Base-by-base conservation (phyloP, 1,140 invertebrate genomes). In the Calliopsis andreniformis region DNA sequence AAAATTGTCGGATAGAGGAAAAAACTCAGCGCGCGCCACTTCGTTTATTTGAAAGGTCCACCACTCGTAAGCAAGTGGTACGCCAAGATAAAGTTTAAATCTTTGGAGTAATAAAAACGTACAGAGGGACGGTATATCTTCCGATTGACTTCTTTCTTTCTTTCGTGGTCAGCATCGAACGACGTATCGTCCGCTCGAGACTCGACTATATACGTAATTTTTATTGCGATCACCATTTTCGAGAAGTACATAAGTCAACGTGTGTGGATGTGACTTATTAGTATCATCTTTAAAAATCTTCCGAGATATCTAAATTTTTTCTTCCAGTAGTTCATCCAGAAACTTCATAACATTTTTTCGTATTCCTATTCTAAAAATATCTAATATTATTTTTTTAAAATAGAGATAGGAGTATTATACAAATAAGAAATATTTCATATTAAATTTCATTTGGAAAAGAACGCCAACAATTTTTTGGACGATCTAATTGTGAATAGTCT, bases 1-100 rank as follows among this genome's bases (percentile, higher is more conserved):
- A 72, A 78, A 72, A 78, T 45, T 39, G 39, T 39, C 28, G 45
- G 45, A 72, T 72, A 63, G 58, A 59, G 47, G 73, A 79, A 39
- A 39, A 10, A 79, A 66, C 45, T 61, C 25, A 49, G 28, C 47
- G 35, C 28, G 53, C 39, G 39, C 58, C 53, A 30, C 39, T 66
- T 64, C 63, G 39, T 80, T 79, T 49, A 72, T 80, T 79, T 59
- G 63, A 53, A 39, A 79, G 68, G 63, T 35, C 42, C 62, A 49
- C 59, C 12, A 20, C 69, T 42, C 58, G 69, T 72, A 72, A 72
- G 45, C 58, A 72, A 63, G 69, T 71, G 53, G 25, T 32, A 10
- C 30, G 35, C 12, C 16, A 49, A 61, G 42, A 78, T 70, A 63
- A 72, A 80, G 61, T 80, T 73, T 30, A 78, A 71, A 59, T 63